Conservation (phyloP, 2,888 invertebrate genomes). For the Phengaris alcon region DNA sequence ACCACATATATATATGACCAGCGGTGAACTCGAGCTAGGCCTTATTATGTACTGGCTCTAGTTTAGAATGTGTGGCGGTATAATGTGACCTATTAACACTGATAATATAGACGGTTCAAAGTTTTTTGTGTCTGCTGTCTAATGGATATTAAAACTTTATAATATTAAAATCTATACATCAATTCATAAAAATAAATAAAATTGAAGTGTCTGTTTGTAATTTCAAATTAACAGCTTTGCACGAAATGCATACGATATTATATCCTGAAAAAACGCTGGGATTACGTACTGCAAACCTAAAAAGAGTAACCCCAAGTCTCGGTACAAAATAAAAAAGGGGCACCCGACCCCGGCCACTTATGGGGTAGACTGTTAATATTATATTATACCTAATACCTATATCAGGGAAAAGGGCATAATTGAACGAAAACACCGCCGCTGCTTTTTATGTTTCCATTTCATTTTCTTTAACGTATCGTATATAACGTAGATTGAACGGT, state of each 20-base stretch:
- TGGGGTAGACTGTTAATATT: background rate
- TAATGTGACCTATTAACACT: conserved; percentile 22
- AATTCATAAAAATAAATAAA: no score
- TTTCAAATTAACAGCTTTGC: no score
- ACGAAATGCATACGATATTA: no score
- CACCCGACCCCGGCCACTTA: background rate
- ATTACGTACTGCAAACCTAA: background rate
- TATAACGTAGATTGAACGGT: background rate
- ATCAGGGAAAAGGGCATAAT: conserved; percentile 16
- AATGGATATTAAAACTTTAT: no score
- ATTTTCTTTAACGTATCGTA: conserved; percentile 8
- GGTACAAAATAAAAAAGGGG: conserved; percentile 12
- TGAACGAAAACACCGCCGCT: conserved; percentile 16
- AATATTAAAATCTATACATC: no score
- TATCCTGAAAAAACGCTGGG: background rate
- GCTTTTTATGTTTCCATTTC: conserved; percentile 10
- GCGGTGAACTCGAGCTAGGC: conserved; percentile 1
- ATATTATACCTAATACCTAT: conserved; percentile 14
- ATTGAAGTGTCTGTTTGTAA: no score
- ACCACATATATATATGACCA: background rate
- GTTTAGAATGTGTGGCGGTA: conserved; percentile 26
- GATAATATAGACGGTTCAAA: no score
- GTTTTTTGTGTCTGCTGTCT: no score
- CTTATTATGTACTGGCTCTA: conserved; percentile 26
- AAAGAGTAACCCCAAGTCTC: background rate